These are phyloP conservation scores for Hippocampus guttulatus DNA, from an alignment of 2,113 vertebrate species.

Conservation along the genomic window DNA sequence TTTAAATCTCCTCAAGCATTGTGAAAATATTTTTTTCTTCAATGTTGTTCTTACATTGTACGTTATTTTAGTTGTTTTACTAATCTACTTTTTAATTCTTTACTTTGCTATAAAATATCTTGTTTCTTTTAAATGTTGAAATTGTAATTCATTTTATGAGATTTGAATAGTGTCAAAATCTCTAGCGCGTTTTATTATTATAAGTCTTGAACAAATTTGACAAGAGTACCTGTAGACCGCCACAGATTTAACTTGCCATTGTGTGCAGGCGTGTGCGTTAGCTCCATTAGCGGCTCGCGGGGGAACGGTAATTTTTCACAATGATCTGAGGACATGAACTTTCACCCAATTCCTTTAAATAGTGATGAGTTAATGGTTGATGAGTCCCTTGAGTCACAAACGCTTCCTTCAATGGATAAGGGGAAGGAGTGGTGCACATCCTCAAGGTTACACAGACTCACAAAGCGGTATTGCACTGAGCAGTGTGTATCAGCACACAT, in stretches of 20 bases:
- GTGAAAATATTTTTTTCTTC: too few relatives aligned
- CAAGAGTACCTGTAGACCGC: neutral
- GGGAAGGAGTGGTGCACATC: conserved; percentile 70
- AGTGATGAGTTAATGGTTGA: conserved; percentile 83
- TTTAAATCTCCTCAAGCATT: too few relatives aligned
- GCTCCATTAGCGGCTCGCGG: conserved; percentile 69
- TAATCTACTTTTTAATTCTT: too few relatives aligned
- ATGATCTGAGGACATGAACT: conserved; percentile 89
- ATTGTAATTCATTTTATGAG: too few relatives aligned
- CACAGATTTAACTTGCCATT: neutral
- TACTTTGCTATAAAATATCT: too few relatives aligned
- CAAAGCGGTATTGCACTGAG: neutral
- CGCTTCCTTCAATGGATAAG: conserved; percentile 86
- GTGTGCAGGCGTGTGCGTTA: neutral
- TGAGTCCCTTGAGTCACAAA: conserved; percentile 81
- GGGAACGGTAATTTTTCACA: conserved; percentile 82
- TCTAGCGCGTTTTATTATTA: too few relatives aligned
- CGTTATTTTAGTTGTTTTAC: too few relatives aligned
- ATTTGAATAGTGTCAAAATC: too few relatives aligned
- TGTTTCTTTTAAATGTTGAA: too few relatives aligned
- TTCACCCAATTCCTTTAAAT: conserved; percentile 90
- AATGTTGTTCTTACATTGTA: too few relatives aligned
- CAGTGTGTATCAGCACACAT: conserved; percentile 3
- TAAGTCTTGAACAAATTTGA: neutral
- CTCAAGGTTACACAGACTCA: conserved; percentile 49